These are phyloP conservation scores for Aporophyla lueneburgensis DNA, from an alignment of 2,888 invertebrate genomes.

Conservation along the genomic window DNA sequence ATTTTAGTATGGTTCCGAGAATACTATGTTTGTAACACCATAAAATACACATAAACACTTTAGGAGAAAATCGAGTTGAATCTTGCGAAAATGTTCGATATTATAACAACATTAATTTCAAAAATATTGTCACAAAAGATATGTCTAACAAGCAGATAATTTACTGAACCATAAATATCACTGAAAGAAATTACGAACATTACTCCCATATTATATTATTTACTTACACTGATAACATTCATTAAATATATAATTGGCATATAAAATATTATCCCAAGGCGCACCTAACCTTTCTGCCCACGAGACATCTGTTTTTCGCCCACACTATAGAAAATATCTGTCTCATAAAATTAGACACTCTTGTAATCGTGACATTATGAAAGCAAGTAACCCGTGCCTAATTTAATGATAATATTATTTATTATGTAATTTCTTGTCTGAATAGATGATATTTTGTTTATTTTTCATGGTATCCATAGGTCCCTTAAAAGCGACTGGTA, in stretches of 20 bases:
- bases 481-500: not conserved
- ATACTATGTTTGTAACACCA: too few species aligned
- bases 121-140: slow-evolving; percentile 17
- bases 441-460: not conserved
- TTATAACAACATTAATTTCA: not conserved
- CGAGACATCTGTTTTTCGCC: slow-evolving; percentile 16
- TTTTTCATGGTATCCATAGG: not conserved
- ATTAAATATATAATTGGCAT: slow-evolving; percentile 9
- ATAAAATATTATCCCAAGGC: not conserved
- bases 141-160: not conserved
- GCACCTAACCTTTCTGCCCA: slow-evolving; percentile 44
- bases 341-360: slow-evolving; percentile 30
- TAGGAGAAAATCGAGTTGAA: too few species aligned
- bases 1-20: too few species aligned
- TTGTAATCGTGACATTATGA: slow-evolving; percentile 49
- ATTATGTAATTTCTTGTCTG: not conserved
- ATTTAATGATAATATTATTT: slow-evolving; percentile 12
- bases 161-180: not conserved
- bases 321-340: slow-evolving; percentile 22
- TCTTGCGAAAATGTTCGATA: too few species aligned
- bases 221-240: slow-evolving; percentile 11
- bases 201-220: not conserved
- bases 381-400: slow-evolving; percentile 18
- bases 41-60: too few species aligned
- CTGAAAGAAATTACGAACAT: not conserved